Percentiles rank a stretch among this genome's conserved stretches.
Evolutionary conservation across 2,797 vertebrate genomes (phyloP).

Genomic region (Myripristis murdjan): DNA sequence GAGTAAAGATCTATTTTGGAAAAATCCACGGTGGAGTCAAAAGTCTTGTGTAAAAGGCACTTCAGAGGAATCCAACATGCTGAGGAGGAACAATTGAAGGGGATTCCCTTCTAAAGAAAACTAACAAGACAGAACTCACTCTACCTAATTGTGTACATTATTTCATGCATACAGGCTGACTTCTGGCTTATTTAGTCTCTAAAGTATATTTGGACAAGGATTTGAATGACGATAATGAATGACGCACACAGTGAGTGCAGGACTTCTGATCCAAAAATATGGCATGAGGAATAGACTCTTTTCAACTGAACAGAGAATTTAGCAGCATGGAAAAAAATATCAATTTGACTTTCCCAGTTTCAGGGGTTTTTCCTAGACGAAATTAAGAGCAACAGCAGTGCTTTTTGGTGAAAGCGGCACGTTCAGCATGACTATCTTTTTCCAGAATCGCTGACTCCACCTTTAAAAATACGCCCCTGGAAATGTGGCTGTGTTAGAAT

Average conservation of each 20-base stretch:
- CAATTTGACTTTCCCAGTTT: neutral
- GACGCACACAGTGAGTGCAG: slow-evolving; percentile 61
- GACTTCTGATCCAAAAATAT: slow-evolving; percentile 70
- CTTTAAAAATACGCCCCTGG: no score
- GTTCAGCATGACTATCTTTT: slow-evolving; percentile 8
- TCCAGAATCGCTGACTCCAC: no score
- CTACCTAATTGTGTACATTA: slow-evolving; percentile 70
- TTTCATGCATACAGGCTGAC: slow-evolving; percentile 67
- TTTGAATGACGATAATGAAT: slow-evolving; percentile 77
- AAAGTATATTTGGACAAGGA: slow-evolving; percentile 82
- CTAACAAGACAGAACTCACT: slow-evolving; percentile 78
- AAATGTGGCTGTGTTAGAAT: neutral
- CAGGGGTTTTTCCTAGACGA: neutral
- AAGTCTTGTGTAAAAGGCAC: slow-evolving; percentile 40
- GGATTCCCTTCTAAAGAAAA: slow-evolving; percentile 85
- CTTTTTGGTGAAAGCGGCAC: neutral
- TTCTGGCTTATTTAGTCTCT: slow-evolving; percentile 70
- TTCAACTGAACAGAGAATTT: slow-evolving; percentile 16
- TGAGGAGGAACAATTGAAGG: slow-evolving; percentile 69
- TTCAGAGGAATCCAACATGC: slow-evolving; percentile 52
- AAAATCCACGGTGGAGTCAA: slow-evolving; percentile 33
- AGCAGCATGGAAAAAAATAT: neutral
- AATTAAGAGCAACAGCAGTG: neutral
- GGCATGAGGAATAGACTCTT: slow-evolving; percentile 36
- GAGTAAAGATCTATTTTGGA: slow-evolving; percentile 27